phyloP scores from a whole-genome alignment of 2,888 invertebrate species.

The Ectemnius continuus region DNA sequence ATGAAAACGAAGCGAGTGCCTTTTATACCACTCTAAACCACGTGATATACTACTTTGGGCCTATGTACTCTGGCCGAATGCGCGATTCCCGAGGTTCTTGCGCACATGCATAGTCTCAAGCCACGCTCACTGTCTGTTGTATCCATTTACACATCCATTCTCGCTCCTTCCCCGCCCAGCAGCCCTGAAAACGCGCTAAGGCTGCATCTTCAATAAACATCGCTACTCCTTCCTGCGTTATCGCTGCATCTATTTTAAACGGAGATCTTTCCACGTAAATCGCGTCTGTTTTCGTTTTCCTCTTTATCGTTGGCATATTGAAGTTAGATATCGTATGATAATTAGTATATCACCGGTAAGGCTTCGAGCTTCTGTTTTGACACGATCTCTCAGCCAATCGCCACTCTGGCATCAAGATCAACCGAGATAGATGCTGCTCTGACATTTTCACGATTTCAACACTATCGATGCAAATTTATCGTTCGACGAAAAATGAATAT shows the following conservation, averaged over 20 bases:
- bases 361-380: too few species aligned
- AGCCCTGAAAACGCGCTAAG: neutral
- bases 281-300: conserved; percentile 1
- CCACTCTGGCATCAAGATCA: too few species aligned
- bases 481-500: too few species aligned
- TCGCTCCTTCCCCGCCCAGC: neutral
- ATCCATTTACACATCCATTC: conserved; percentile 8
- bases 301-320: neutral
- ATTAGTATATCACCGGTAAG: neutral
- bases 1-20: conserved; percentile 21
- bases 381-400: too few species aligned
- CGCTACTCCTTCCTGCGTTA: neutral
- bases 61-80: neutral
- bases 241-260: conserved; percentile 1
- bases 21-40: conserved; percentile 22
- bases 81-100: neutral
- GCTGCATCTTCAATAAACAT: conserved; percentile 4
- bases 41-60: neutral
- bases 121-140: neutral
- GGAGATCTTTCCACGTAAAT: neutral
- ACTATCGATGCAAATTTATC: too few species aligned
- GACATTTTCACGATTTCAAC: neutral
- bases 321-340: neutral
- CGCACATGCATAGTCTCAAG: neutral
- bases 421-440: too few species aligned